Percentiles rank a stretch among this genome's conserved stretches.
These are phyloP conservation scores for Xylota sylvarum DNA, from an alignment of 2,888 invertebrate species.

Conservation along the genomic window DNA sequence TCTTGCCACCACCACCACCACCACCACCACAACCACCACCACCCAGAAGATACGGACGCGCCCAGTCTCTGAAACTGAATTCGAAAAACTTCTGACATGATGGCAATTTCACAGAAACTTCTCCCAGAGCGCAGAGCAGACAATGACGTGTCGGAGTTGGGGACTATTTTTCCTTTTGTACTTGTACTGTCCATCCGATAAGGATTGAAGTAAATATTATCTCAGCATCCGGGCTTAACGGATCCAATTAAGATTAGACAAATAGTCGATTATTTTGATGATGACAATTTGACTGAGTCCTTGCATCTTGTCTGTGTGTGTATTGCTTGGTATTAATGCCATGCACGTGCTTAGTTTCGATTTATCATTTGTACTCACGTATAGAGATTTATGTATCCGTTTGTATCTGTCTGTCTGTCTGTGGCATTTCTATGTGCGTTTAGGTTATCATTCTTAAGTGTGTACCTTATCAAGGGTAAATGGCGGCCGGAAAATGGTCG, in stretches of 20 bases:
- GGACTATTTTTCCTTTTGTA: not conserved
- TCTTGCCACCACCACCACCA: not conserved
- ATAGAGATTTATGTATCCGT: slow-evolving; percentile 35
- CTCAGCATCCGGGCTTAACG: slow-evolving; percentile 51
- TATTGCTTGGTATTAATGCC: slow-evolving; percentile 17
- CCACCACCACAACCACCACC: too few species aligned
- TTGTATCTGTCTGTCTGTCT: slow-evolving; percentile 17
- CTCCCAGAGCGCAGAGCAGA: not conserved
- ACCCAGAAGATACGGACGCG: not conserved
- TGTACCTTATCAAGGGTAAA: slow-evolving; percentile 26
- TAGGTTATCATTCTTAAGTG: slow-evolving; percentile 42
- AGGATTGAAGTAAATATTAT: slow-evolving; percentile 53
- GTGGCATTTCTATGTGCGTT: not conserved
- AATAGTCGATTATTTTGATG: slow-evolving; percentile 65
- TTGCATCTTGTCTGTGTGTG: not conserved
- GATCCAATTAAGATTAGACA: slow-evolving; percentile 66
- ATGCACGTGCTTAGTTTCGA: slow-evolving; percentile 49
- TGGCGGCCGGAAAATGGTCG: slow-evolving; percentile 7
- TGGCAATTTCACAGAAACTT: slow-evolving; percentile 11
- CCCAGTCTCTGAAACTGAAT: not conserved
- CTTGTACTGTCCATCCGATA: slow-evolving; percentile 30
- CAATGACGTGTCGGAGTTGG: not conserved
- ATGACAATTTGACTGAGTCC: slow-evolving; percentile 21
- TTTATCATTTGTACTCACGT: slow-evolving; percentile 37
- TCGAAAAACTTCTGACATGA: not conserved